These are phyloP conservation scores for Charaxes varanes DNA, from an alignment of 1,140 invertebrate species.

Conservation along the genomic window DNA sequence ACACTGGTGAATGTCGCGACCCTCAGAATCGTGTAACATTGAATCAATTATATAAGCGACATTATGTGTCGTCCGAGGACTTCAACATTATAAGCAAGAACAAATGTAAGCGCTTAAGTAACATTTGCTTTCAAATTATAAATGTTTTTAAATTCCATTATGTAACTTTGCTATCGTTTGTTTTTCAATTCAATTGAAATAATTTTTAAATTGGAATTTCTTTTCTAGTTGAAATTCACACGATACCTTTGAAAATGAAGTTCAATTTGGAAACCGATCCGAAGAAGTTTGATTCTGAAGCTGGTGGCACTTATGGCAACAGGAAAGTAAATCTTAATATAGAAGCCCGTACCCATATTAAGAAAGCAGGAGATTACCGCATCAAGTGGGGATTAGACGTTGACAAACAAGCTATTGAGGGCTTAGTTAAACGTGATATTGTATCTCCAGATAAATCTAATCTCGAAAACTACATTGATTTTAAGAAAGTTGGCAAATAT, in stretches of 20 bases:
- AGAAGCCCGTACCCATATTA: slow-evolving; percentile 70
- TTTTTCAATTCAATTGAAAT: slow-evolving; percentile 7
- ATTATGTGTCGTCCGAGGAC: slow-evolving; percentile 38
- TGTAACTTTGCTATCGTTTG: too few species aligned
- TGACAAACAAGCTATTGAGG: slow-evolving; percentile 75
- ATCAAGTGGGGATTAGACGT: slow-evolving; percentile 74
- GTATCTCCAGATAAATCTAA: slow-evolving; percentile 76
- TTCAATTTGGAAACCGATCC: slow-evolving; percentile 70
- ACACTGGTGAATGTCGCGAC: slow-evolving; percentile 77
- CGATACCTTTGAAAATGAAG: slow-evolving; percentile 63
- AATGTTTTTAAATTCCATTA: too few species aligned
- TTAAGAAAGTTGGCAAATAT: slow-evolving; percentile 78
- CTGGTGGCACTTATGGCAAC: slow-evolving; percentile 71
- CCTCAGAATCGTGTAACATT: slow-evolving; percentile 73
- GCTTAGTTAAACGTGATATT: slow-evolving; percentile 74
- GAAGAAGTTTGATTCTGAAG: slow-evolving; percentile 71
- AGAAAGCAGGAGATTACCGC: slow-evolving; percentile 75
- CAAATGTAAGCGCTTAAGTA: slow-evolving; percentile 44
- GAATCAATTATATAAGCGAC: slow-evolving; percentile 57
- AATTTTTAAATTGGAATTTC: slow-evolving; percentile 3
- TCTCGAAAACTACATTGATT: slow-evolving; percentile 75
- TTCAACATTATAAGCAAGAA: slow-evolving; percentile 57
- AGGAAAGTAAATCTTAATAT: slow-evolving; percentile 75
- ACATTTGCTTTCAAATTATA: slow-evolving; percentile 27
- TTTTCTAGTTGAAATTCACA: slow-evolving; percentile 72